Evolutionary conservation across 2,888 invertebrate species (phyloP).

Genomic region (Rhagophthalmus giganteus): DNA sequence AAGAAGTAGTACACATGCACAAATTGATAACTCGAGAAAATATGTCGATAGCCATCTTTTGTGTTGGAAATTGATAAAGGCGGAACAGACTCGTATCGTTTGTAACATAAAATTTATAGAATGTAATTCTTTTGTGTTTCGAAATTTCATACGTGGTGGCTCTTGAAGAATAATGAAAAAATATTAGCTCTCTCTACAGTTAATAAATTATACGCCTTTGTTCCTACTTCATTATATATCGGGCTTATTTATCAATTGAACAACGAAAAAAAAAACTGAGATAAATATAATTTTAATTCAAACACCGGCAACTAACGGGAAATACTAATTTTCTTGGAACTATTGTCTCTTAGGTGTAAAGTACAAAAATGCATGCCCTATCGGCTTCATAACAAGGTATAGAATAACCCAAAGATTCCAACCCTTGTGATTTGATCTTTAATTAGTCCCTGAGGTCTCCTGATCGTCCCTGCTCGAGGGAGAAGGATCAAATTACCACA

Average conservation of each 20-base stretch:
- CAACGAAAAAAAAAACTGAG: no score
- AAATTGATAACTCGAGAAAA: conserved; percentile 39
- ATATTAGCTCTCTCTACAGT: no score
- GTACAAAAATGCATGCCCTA: conserved; percentile 12
- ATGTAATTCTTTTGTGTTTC: conserved; percentile 33
- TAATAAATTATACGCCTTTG: no score
- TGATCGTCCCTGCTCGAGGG: conserved; percentile 22
- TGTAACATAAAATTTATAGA: conserved; percentile 37
- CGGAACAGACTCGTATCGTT: conserved; percentile 37
- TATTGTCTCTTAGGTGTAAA: neutral
- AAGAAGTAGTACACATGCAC: conserved; percentile 40
- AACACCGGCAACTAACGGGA: no score
- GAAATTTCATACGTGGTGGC: conserved; percentile 3
- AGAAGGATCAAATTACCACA: conserved; percentile 29
- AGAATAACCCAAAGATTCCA: conserved; percentile 33
- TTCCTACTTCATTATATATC: no score
- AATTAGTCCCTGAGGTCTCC: conserved; percentile 33
- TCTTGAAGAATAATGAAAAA: neutral
- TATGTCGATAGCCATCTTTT: conserved; percentile 38
- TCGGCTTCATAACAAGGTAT: conserved; percentile 22
- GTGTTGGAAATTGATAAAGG: conserved; percentile 41
- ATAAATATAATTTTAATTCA: no score
- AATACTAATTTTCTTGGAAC: no score
- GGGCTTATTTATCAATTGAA: no score
- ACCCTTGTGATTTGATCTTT: conserved; percentile 34